Conservation (phyloP, 2,113 vertebrate genomes). For the Laterallus jamaicensis region DNA sequence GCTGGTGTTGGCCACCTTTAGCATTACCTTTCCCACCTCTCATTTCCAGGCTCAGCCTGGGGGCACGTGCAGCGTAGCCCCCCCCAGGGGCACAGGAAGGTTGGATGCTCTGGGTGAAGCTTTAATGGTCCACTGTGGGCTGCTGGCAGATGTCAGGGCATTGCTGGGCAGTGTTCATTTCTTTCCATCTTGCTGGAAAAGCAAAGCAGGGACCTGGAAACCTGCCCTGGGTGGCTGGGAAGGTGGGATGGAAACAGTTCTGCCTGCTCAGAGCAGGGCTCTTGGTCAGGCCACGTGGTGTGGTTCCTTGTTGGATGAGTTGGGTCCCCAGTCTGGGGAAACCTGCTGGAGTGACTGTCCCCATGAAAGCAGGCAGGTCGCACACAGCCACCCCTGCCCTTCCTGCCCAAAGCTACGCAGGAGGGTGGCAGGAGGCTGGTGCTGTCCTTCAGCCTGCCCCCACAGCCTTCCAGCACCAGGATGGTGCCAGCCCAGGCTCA, state of each 20-base stretch:
- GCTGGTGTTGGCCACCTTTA: neutral
- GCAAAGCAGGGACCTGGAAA: neutral
- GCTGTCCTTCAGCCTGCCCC: neutral
- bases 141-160: neutral
- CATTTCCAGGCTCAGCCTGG: neutral
- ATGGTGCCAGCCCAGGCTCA: neutral
- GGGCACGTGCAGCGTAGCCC: neutral
- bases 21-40: neutral
- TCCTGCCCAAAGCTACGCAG: neutral
- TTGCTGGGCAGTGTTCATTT: neutral
- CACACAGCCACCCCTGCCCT: neutral
- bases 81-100: accelerated
- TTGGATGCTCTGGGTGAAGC: neutral
- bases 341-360: neutral
- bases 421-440: neutral
- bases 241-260: neutral
- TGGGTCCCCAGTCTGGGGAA: neutral
- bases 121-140: neutral
- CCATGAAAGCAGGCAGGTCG: neutral
- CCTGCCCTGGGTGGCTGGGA: neutral
- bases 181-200: neutral
- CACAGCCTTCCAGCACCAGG: neutral
- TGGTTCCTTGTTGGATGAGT: neutral
- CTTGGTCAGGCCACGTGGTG: accelerated
- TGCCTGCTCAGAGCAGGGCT: neutral